Base-by-base conservation (phyloP, 2,888 invertebrate species). In the Fissipunctia ypsillon region DNA sequence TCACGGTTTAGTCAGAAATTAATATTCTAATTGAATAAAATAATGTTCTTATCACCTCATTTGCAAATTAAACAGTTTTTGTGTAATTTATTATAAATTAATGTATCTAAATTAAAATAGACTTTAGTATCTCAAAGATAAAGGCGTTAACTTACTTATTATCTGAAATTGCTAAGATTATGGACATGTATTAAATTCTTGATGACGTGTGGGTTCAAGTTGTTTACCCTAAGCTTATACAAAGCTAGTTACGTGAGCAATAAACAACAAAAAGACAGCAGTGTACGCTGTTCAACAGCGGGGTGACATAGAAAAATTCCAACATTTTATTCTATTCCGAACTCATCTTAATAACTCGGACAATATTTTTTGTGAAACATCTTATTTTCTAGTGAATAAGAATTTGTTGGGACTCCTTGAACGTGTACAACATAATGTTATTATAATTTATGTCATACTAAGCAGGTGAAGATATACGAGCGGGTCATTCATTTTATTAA, bases 361-460 rank as follows among this genome's bases (percentile, higher is more conserved):
- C 92, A 91, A 91, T 93, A 92, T 94, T 93, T 94, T 94, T 94
- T 92, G 89, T 91, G 87, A 91, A 93, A 95, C 90, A 89, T 95
- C 95, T 95, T 95, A 95, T 94, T 95, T 95, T 91, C 92, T 94
- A 93, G 94, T 94, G 95, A 94, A 94, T 93, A 93, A 94, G 95
- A 95, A 95, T 95, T 95, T 95, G 95, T 95, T 95, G 93, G 94
- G 93, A 95, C 95, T 95, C 91, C 95, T 94, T 95, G 94, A 94
- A 91, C 93, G 93, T 94, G 95, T 95, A 95, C 95, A 95, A 95
- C 95, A 95, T 95, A 94, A 95, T 95, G 95, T 95, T 95, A 95
- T 95, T 96, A 95, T 95, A 95, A 96, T 95, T 96, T 96, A 96
- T 96, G 95, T 96, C 94, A 93, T 94, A 95, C 96, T 95, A 95